Conservation (phyloP, 2,113 vertebrate species). For the Sapayoa aenigma region DNA sequence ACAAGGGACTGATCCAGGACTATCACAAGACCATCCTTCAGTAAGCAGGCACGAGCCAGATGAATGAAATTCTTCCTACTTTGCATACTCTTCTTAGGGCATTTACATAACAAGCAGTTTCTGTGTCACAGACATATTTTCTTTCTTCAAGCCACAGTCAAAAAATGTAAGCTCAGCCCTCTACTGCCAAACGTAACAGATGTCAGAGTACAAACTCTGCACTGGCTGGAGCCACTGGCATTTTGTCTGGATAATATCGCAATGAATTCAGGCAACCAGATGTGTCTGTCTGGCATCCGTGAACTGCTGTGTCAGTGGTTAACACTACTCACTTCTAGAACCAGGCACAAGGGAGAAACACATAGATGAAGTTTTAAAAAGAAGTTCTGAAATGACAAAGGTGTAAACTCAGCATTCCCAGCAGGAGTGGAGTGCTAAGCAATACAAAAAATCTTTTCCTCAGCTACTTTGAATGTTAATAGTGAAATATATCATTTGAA, state of each 20-base stretch:
- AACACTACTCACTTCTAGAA: not conserved
- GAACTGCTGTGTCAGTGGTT: slow-evolving; percentile 13
- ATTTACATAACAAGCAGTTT: not conserved
- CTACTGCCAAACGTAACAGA: slow-evolving; percentile 31
- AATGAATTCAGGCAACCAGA: slow-evolving; percentile 39
- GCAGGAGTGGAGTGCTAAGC: not conserved
- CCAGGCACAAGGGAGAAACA: not conserved
- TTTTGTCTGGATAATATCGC: slow-evolving; percentile 32
- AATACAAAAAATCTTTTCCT: not conserved
- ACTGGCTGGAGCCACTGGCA: slow-evolving; percentile 36
- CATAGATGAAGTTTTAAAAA: not conserved
- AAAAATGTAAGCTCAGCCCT: not conserved
- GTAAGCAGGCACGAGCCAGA: not conserved
- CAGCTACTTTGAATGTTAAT: not conserved
- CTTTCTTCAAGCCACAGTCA: not conserved
- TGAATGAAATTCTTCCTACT: not conserved
- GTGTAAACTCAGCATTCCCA: not conserved
- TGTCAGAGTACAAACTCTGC: slow-evolving; percentile 6
- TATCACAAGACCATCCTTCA: not conserved
- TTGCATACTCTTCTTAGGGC: not conserved
- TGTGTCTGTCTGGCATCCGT: not conserved
- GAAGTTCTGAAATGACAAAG: not conserved
- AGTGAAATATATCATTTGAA: not conserved
- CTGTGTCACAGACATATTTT: not conserved
- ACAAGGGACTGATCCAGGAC: not conserved